Evolutionary conservation across 2,797 vertebrate species (phyloP).

Genomic region (Octomys mimax): DNA sequence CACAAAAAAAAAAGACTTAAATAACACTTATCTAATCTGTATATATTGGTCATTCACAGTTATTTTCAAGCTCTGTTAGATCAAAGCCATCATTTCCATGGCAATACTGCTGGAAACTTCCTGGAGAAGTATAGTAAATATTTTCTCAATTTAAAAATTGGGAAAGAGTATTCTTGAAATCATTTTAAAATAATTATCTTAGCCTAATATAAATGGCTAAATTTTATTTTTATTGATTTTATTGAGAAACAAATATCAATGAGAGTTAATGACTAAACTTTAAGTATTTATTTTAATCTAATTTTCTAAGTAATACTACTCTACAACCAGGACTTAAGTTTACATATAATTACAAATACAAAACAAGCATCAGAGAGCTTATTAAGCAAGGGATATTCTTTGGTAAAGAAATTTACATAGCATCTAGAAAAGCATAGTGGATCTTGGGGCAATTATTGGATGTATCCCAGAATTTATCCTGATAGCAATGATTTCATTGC

Average conservation of each 20-base stretch:
- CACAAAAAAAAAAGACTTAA: no score
- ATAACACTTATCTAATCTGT: not conserved
- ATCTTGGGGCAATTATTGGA: not conserved
- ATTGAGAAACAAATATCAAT: no score
- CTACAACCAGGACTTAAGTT: not conserved
- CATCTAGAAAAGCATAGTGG: not conserved
- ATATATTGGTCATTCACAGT: not conserved
- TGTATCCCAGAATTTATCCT: not conserved
- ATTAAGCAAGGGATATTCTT: not conserved
- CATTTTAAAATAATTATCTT: not conserved
- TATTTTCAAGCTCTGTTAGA: not conserved
- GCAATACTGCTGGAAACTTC: not conserved
- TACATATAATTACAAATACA: not conserved
- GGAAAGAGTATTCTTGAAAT: not conserved
- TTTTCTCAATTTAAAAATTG: slow-evolving; percentile 48
- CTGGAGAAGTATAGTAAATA: not conserved
- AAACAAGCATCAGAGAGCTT: not conserved
- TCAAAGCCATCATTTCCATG: slow-evolving; percentile 23
- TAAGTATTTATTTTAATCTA: slow-evolving; percentile 44
- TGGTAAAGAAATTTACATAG: not conserved
- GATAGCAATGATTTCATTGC: not conserved
- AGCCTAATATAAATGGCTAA: slow-evolving; percentile 21
- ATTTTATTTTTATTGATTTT: no score
- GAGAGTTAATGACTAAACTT: slow-evolving; percentile 4
- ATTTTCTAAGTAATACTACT: slow-evolving; percentile 53